These are phyloP conservation scores for Pseudocheirus occidentalis DNA, from an alignment of 2,797 vertebrate genomes.

Conservation along the genomic window DNA sequence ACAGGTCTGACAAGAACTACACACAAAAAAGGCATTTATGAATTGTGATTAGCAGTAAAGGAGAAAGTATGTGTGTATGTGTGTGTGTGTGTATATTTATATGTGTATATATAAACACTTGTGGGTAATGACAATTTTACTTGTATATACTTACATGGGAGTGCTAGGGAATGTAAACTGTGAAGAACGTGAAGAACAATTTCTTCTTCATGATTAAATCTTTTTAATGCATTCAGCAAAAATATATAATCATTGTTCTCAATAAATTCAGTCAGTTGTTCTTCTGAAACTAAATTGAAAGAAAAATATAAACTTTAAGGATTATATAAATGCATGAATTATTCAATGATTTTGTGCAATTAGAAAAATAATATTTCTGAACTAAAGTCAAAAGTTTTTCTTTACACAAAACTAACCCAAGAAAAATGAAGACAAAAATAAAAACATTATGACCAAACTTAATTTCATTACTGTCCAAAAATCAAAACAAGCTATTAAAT, in stretches of 20 bases:
- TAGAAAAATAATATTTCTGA: not conserved
- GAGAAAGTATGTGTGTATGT: not conserved
- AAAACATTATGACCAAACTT: slow-evolving; percentile 10
- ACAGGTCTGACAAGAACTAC: not conserved
- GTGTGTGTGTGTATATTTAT: no score
- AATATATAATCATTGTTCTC: slow-evolving; percentile 93
- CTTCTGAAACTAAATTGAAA: slow-evolving; percentile 90
- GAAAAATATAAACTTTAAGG: slow-evolving; percentile 50
- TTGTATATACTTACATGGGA: slow-evolving; percentile 86
- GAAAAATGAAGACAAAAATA: not conserved
- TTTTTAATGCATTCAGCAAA: slow-evolving; percentile 88
- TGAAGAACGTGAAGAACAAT: slow-evolving; percentile 89
- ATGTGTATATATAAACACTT: no score
- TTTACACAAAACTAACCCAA: not conserved
- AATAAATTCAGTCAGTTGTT: slow-evolving; percentile 93
- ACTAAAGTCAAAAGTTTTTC: slow-evolving; percentile 13
- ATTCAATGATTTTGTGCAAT: slow-evolving; percentile 1
- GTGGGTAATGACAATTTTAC: not conserved
- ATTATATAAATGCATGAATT: slow-evolving; percentile 27
- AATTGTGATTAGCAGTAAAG: not conserved
- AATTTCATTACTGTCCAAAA: not conserved
- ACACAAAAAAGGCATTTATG: not conserved
- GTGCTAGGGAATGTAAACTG: slow-evolving; percentile 90
- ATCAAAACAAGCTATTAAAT: not conserved
- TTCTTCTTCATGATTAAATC: slow-evolving; percentile 88